Evolutionary conservation across 2,888 invertebrate species (phyloP), one percentile per base, ranked within the genome.

Genomic region (Brenthis ino): DNA sequence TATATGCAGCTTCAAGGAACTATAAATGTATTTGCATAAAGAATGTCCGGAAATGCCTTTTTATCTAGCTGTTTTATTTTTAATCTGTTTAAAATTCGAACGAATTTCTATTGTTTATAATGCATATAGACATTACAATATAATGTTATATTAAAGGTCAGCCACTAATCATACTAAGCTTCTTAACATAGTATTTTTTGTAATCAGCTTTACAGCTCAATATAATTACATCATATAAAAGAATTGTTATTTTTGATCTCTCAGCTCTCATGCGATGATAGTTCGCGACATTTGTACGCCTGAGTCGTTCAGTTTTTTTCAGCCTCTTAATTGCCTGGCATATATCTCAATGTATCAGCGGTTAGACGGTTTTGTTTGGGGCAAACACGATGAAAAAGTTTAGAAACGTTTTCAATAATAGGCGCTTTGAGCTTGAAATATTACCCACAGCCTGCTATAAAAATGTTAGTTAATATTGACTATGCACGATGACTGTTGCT

Each of bases 301-400:
- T 71, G 71, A 76, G 74, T 72, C 77, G 76, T 79, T 76, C 11
- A 76, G 76, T 79, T 86, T 89, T 90, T 89, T 89, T 86, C 84
- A 81, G 78, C 75, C 75, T 77, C 81, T 85, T 91, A 89, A 91
- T 91, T 89, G 86, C 85, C 79, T 66, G 80, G 79, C 85, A 88
- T 89, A 87, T 86, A 79, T 81, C 80, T 79, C 76, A 74, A 78
- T 75, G 75, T 76, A 74, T 73, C 72, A 72, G 77, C 73, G 78
- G 78, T 77, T 75, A 76, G 74, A 74, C 72, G 71, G 72, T 76
- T 70, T 69, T 72, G 76, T 77, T 77, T 76, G 75, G 77, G 78
- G 74, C 72, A 72, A 77, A 78, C 53, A 77, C 77, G 76, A 76
- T 74, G 79, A 80, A 78, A 79, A 78, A 79, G 73, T 74, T 74